Evolutionary conservation across 1,140 invertebrate genomes (phyloP).

Genomic region (Sarcophaga peregrina): DNA sequence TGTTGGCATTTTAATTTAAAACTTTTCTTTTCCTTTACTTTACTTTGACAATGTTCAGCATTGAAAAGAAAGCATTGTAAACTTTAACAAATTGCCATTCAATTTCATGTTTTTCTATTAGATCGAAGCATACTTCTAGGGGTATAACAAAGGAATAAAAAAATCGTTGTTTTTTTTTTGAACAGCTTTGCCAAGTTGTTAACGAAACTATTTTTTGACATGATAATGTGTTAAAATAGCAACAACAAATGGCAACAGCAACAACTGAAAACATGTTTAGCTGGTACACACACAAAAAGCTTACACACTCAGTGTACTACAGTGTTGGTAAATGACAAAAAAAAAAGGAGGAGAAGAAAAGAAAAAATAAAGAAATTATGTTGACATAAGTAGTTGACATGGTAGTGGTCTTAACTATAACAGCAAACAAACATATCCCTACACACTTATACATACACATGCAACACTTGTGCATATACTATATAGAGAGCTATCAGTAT

Average conservation of each 20-base stretch:
- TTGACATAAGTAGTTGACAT: constrained; percentile 22
- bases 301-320: not conserved
- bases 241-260: not conserved
- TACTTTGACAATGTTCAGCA: too few relatives aligned
- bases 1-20: too few relatives aligned
- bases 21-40: too few relatives aligned
- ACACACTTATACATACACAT: not conserved
- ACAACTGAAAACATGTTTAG: not conserved
- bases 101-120: too few relatives aligned
- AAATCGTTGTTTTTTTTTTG: too few relatives aligned
- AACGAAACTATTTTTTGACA: constrained; percentile 22
- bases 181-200: not conserved
- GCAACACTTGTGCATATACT: not conserved
- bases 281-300: not conserved
- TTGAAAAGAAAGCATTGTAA: too few relatives aligned
- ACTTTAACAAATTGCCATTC: too few relatives aligned
- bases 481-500: too few relatives aligned
- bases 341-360: not conserved
- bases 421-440: not conserved
- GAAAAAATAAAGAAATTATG: not conserved
- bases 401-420: constrained; percentile 5
- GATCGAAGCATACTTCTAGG: too few relatives aligned
- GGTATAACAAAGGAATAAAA: too few relatives aligned
- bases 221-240: not conserved
- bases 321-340: not conserved